phyloP scores from a whole-genome alignment of 1,140 invertebrate species.

The Bombus superbus region DNA sequence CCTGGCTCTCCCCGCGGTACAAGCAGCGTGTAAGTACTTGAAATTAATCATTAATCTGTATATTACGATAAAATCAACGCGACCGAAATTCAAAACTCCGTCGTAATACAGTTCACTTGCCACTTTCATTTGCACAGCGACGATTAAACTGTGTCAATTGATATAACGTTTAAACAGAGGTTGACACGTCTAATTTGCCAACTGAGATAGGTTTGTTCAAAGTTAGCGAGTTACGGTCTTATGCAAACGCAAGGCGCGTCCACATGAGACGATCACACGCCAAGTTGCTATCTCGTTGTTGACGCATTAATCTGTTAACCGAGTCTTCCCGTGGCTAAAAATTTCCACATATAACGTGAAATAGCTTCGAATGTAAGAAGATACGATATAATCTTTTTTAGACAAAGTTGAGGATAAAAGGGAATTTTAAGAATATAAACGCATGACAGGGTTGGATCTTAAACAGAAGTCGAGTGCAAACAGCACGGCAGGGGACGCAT shows the following conservation, averaged over 20 bases:
- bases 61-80: background rate
- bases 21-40: background rate
- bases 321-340: too few relatives aligned
- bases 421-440: background rate
- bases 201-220: constrained; percentile 4
- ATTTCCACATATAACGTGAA: too few relatives aligned
- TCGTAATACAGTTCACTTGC: too few relatives aligned
- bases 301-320: too few relatives aligned
- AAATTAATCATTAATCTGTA: background rate
- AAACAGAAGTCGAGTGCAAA: too few relatives aligned
- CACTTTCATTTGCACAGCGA: background rate
- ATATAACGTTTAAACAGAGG: background rate
- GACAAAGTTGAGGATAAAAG: background rate
- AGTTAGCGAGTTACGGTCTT: constrained; percentile 15
- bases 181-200: constrained; percentile 13
- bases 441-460: background rate
- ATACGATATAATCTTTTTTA: too few relatives aligned
- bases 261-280: background rate
- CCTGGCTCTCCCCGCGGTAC: too few relatives aligned
- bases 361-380: too few relatives aligned
- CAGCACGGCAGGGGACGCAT: background rate
- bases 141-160: constrained; percentile 1
- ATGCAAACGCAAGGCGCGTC: background rate
- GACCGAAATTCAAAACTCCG: background rate
- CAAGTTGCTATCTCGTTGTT: background rate